Base-by-base conservation (phyloP, 2,113 vertebrate species). In the Gnathonemus echidnorhynchus region DNA sequence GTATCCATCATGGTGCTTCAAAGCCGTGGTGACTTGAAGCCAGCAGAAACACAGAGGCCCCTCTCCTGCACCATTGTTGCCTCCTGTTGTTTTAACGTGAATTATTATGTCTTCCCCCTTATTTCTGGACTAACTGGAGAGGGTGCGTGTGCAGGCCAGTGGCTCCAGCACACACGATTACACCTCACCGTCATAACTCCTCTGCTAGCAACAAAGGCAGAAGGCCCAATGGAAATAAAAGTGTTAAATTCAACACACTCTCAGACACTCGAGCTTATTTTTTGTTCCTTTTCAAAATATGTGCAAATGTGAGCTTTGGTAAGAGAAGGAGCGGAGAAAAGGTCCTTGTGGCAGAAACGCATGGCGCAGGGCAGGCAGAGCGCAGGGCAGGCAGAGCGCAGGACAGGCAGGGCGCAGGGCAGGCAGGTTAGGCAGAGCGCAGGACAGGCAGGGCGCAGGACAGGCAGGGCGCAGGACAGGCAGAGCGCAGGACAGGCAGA, bases 31-130 rank as follows among this genome's bases (percentile, higher is more conserved):
- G 48, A 91, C 88, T 35, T 83, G 83, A 88, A 58, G 84, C 62
- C 74, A 50, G 83, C 13, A 85, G 85, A 88, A 89, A 86, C 88
- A 62, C 11, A 48, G 77, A 86, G 31, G 52, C 11, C 46, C 83
- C 77, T 89, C 56, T 87, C 24, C 49, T 56, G 80, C 74, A 1
- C 86, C 19, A 58, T 80, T 21, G n/a, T 42, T 15, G 5, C 24
- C 86, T 88, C 89, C 84, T 86, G 91, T 91, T 92, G 89, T 92
- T 92, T 74, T 89, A 89, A 85, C 15, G 88, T 92, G 91, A 93
- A 84, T 91, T 91, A 91, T 88, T 46, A 35, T 56, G 86, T 70
- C 90, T 88, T 89, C 49, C 77, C 70, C 88, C 89, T 86, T 89
- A 56, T 90, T 89, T 89, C 74, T 66, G 52, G 39, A 83, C 86